Conservation (phyloP, 2,113 vertebrate species). For the Paracanthobrama guichenoti region DNA sequence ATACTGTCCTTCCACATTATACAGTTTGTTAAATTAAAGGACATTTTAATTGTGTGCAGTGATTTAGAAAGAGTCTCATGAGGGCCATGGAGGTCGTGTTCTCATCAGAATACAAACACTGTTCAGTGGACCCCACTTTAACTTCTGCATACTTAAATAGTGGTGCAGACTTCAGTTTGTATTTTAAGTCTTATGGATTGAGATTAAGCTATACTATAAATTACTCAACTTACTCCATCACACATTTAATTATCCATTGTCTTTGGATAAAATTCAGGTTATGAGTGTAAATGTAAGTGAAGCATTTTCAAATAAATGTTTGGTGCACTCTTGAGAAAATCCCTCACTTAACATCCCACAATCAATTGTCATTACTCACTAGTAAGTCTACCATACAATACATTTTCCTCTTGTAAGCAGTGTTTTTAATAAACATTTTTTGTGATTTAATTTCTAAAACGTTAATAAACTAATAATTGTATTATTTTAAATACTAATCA, state of each 20-base stretch:
- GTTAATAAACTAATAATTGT: not conserved
- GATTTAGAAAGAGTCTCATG: not conserved
- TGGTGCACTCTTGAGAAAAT: not conserved
- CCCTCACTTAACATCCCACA: not conserved
- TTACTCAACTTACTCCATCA: not conserved
- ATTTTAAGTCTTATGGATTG: too few species aligned
- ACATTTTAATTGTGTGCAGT: slow-evolving; percentile 21
- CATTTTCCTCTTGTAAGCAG: not conserved
- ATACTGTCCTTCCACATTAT: not conserved
- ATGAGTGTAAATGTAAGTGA: not conserved
- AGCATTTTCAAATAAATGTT: not conserved
- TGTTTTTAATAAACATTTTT: not conserved
- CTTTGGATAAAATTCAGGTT: too few species aligned
- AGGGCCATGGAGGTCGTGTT: not conserved
- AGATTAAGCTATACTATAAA: not conserved
- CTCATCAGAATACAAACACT: not conserved
- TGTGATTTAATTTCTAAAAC: not conserved
- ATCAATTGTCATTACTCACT: not conserved
- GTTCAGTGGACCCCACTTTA: not conserved
- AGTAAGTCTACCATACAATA: not conserved
- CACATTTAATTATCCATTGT: not conserved
- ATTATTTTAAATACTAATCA: not conserved
- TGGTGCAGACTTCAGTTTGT: not conserved
- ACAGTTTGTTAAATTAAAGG: not conserved
- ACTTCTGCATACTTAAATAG: not conserved